Percentiles rank a stretch among this genome's conserved stretches.
Conservation (phyloP, 92 coral and sea anemone species). For the Phenganax subtilis region DNA sequence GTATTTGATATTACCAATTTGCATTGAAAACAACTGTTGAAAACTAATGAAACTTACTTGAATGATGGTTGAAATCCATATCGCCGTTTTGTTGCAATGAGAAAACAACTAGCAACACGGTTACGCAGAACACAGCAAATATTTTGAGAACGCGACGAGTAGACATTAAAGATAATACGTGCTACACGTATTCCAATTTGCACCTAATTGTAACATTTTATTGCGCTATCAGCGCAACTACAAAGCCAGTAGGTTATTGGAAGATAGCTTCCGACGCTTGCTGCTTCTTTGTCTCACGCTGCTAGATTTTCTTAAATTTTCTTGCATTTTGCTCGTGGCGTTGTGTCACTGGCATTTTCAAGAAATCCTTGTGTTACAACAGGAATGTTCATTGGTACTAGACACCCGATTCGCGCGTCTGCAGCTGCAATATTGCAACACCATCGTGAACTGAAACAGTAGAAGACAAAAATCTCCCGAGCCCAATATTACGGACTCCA, state of each 20-base stretch:
- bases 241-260: background rate
- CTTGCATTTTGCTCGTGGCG: slow-evolving; percentile 8
- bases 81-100: background rate
- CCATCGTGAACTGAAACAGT: no score
- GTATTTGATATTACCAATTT: no score
- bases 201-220: background rate
- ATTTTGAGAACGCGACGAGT: background rate
- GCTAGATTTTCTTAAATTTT: background rate
- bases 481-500: no score
- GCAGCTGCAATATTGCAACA: no score
- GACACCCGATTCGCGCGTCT: background rate
- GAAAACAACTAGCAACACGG: background rate
- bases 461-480: no score
- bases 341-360: background rate
- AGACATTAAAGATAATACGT: background rate
- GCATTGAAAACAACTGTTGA: no score
- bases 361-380: no score
- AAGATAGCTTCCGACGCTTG: background rate
- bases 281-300: background rate
- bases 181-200: background rate
- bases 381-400: no score
- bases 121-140: background rate
- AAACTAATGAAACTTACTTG: background rate
- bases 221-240: background rate
- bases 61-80: background rate